These are phyloP conservation scores for Achlya flavicornis DNA, from an alignment of 2,888 invertebrate species.

Conservation along the genomic window DNA sequence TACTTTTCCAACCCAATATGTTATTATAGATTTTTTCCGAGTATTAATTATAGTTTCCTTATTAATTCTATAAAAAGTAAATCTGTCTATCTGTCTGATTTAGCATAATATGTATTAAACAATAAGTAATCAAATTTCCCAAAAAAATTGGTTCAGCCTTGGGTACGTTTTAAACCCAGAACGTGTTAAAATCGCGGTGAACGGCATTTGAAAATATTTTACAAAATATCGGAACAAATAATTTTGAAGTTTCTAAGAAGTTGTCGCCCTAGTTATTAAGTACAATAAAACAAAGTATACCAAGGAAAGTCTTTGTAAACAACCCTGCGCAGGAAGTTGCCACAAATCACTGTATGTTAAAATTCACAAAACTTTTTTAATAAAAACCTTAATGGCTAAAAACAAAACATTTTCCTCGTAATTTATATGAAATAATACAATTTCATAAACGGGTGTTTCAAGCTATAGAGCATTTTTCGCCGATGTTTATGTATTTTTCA, in stretches of 20 bases:
- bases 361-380: constrained; percentile 39
- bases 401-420: constrained; percentile 23
- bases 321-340: constrained; percentile 23
- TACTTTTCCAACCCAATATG: too few relatives aligned
- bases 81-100: too few relatives aligned
- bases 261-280: constrained; percentile 11
- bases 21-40: too few relatives aligned
- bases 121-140: too few relatives aligned
- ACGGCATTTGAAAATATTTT: too few relatives aligned
- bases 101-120: too few relatives aligned
- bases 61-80: too few relatives aligned
- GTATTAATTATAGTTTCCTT: too few relatives aligned
- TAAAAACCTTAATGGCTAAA: constrained; percentile 35
- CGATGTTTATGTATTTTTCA: background rate
- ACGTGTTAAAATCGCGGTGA: too few relatives aligned
- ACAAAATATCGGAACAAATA: background rate
- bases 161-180: too few relatives aligned
- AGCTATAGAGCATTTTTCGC: background rate
- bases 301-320: constrained; percentile 22
- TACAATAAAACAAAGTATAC: constrained; percentile 18
- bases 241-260: background rate
- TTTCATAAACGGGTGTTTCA: background rate
- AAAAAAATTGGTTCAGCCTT: too few relatives aligned
- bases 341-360: constrained; percentile 24
- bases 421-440: constrained; percentile 14